Conservation (phyloP, 2,797 vertebrate genomes). For the Ceyx erithaca region DNA sequence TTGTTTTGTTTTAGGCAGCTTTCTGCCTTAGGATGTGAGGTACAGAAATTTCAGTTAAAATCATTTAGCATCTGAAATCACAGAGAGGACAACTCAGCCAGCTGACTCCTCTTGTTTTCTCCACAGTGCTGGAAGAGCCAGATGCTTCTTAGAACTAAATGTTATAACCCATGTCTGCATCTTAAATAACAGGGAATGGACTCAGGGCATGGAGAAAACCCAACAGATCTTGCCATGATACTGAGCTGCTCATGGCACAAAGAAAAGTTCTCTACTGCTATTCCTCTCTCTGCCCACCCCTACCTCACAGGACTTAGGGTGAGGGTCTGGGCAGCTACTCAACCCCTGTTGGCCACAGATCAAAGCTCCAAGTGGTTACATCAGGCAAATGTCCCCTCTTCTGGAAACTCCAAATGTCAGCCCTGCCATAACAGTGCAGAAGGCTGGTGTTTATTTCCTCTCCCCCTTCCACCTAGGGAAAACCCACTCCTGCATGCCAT, state of each 20-base stretch:
- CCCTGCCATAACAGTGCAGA: neutral
- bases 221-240: neutral
- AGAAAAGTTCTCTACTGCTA: neutral
- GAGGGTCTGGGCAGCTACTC: neutral
- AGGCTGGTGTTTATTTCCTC: neutral
- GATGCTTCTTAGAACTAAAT: neutral
- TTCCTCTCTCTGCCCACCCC: neutral
- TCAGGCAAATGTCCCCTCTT: neutral
- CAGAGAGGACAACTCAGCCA: neutral
- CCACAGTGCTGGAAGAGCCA: neutral
- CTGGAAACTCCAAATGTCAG: neutral
- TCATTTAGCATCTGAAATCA: neutral
- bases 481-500: neutral
- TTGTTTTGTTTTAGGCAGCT: neutral
- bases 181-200: neutral
- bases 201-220: neutral
- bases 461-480: neutral
- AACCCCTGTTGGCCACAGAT: neutral
- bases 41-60: neutral
- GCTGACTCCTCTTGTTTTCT: neutral
- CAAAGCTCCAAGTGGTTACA: neutral
- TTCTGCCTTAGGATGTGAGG: neutral
- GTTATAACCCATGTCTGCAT: neutral
- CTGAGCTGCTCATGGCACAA: neutral
- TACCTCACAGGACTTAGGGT: neutral